Evolutionary conservation across 2,113 vertebrate species (phyloP).

Genomic region (Danionella cerebrum): DNA sequence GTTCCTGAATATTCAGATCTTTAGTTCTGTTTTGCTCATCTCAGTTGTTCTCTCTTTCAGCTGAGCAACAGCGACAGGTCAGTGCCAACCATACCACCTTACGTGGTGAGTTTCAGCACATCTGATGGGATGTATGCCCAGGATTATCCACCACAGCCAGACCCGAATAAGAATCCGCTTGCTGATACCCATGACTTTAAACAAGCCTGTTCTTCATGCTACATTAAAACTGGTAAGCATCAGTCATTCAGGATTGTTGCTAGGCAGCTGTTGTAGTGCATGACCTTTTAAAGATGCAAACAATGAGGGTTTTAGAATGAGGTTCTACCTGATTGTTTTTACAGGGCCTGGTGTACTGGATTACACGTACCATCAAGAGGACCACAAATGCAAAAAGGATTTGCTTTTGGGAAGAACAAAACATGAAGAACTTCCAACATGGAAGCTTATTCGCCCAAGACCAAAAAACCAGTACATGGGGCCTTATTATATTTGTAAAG

Average conservation of each 20-base stretch:
- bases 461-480: constrained; percentile 95
- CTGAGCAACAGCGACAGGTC: constrained; percentile 67
- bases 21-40: neutral
- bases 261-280: neutral
- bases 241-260: neutral
- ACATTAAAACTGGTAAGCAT: constrained; percentile 80
- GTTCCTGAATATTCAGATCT: neutral
- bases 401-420: constrained; percentile 85
- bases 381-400: constrained; percentile 98
- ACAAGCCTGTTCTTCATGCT: constrained; percentile 87
- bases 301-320: neutral
- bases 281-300: neutral
- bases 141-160: constrained; percentile 47
- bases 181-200: constrained; percentile 88
- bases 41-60: constrained; percentile 55
- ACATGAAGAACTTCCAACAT: constrained; percentile 73
- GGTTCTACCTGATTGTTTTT: neutral
- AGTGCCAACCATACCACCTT: constrained; percentile 55
- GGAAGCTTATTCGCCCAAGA: constrained; percentile 91
- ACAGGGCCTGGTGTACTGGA: constrained; percentile 81
- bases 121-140: constrained; percentile 40
- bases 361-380: constrained; percentile 72
- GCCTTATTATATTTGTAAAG: constrained; percentile 98
- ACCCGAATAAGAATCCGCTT: constrained; percentile 73
- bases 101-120: constrained; percentile 68